Evolutionary conservation across 2,888 invertebrate species (phyloP).

Genomic region (Cacoxenus indagator): DNA sequence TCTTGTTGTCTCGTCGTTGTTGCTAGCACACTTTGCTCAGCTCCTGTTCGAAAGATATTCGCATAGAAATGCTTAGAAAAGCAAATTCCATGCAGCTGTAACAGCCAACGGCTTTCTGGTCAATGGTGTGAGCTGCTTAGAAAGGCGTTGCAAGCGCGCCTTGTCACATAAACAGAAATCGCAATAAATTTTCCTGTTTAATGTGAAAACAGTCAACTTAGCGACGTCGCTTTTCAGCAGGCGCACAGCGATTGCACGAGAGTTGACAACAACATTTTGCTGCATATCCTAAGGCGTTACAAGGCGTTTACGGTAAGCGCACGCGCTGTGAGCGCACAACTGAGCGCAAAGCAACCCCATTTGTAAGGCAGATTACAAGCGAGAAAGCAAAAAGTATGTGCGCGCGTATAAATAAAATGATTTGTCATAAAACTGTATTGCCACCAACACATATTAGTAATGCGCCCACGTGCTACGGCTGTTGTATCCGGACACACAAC

Average conservation of each 20-base stretch:
- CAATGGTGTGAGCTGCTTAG: slow-evolving; percentile 40
- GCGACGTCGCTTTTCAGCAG: slow-evolving; percentile 67
- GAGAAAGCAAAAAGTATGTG: neutral
- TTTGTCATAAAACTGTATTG: too few species aligned
- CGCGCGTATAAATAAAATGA: neutral
- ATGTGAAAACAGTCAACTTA: slow-evolving; percentile 70
- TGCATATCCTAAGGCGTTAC: neutral
- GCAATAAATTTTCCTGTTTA: slow-evolving; percentile 66
- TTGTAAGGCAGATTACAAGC: neutral
- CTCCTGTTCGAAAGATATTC: slow-evolving; percentile 68
- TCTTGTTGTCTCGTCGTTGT: slow-evolving; percentile 20
- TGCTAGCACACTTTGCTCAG: too few species aligned
- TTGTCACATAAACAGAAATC: neutral
- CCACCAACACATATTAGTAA: too few species aligned
- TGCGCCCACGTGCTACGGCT: too few species aligned
- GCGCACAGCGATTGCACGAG: slow-evolving; percentile 45
- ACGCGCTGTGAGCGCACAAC: neutral
- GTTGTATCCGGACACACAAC: too few species aligned
- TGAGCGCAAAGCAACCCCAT: neutral
- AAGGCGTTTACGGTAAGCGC: neutral
- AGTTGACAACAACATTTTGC: neutral
- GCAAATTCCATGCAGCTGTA: slow-evolving; percentile 43
- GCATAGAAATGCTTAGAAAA: slow-evolving; percentile 68
- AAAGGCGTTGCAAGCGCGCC: neutral
- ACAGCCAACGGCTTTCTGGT: neutral